Base-by-base conservation (phyloP, 2,888 invertebrate genomes). In the Scrobipalpa atriplicella region DNA sequence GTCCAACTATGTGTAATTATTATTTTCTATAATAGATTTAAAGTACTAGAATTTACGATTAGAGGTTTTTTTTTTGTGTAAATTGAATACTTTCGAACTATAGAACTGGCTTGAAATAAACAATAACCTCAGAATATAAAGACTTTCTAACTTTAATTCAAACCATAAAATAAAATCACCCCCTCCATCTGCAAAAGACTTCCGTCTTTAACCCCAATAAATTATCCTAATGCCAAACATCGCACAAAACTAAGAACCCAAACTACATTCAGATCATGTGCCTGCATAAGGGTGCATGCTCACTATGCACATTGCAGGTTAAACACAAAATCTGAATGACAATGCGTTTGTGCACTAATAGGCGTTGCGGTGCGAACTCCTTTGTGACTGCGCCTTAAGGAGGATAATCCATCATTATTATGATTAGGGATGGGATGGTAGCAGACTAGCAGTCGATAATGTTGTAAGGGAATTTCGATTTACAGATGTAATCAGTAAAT, bases 311-410 rank as follows among this genome's bases (percentile, higher is more conserved):
- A 19, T 29, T 74, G 80, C 86, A 89, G 85, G 89, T 89, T 89
- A 88, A 90, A 90, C 89, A 89, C 85, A 83, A 70, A 75, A 90
- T 91, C 83, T 85, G 65, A 89, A 91, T 91, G 78, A 92, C 89
- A 92, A 92, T 84, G 78, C 77, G 63, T 78, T 74, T 81, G 84
- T 83, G 74, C 81, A 70, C 83, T 90, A 91, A 90, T 86, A 89
- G 84, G 86, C 90, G 88, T 85, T 87, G 90, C 90, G 90, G 92
- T 89, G 89, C 85, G 84, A 88, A 80, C 75, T 73, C 73, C 78
- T 80, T 89, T 90, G 84, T 87, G 79, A 69, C 72, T 68, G 72
- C 71, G 71, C 76, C 78, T 82, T 78, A 75, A 79, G 73, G 72
- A 74, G 76, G 84, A 83, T 90, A 89, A 92, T 88, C 88, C 83